Percentiles rank a stretch among this genome's conserved stretches.
These are phyloP conservation scores for Ochotona princeps DNA, from an alignment of 2,113 vertebrate genomes.

Conservation along the genomic window DNA sequence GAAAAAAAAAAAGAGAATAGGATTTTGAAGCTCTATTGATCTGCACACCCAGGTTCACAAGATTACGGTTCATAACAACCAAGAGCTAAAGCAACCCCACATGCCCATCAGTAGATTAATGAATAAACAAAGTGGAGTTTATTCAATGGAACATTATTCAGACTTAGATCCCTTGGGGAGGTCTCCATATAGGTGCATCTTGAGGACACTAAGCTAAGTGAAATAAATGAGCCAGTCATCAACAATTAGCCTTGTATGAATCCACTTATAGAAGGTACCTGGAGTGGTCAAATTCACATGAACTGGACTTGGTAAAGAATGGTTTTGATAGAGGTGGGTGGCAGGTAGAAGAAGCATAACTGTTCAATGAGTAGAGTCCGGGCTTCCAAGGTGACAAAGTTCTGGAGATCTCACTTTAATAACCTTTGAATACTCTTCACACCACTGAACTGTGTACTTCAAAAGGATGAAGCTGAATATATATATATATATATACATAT, in stretches of 20 bases:
- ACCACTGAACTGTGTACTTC: not conserved
- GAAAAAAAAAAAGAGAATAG: too few relatives aligned
- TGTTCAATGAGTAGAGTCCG: not conserved
- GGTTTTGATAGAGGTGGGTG: not conserved
- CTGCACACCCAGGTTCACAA: not conserved
- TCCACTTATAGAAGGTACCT: not conserved
- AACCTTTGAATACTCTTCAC: not conserved
- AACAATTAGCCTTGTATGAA: not conserved
- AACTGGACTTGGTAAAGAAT: not conserved
- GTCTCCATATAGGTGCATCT: not conserved
- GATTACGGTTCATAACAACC: not conserved
- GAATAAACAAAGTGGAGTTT: not conserved
- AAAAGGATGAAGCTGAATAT: not conserved
- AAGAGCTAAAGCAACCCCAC: not conserved
- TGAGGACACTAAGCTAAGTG: not conserved
- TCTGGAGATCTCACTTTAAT: not conserved
- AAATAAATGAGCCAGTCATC: conserved; percentile 48
- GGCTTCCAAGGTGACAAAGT: not conserved
- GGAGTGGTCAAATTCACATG: not conserved
- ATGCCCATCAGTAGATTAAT: not conserved
- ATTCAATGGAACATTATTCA: not conserved
- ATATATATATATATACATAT: not conserved
- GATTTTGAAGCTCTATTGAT: not conserved
- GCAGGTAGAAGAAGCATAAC: too few relatives aligned
- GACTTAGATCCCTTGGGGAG: not conserved